Conservation (phyloP, 1,140 invertebrate genomes). For the Triops cancriformis region DNA sequence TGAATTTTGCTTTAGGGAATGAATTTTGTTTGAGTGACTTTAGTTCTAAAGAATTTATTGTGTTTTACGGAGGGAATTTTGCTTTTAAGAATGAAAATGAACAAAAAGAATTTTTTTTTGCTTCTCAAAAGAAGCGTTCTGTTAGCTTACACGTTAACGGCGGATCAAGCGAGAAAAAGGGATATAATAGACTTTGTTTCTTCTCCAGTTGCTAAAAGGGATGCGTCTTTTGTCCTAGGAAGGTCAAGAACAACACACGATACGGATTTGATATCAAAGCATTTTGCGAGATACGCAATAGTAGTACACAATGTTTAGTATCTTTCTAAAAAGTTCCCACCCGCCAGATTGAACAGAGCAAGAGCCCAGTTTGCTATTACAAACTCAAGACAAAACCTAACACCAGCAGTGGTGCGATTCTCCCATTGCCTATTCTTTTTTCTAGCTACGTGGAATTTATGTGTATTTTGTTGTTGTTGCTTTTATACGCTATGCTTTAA, state of each 20-base stretch:
- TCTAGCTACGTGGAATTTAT: neutral
- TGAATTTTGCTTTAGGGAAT: too few relatives aligned
- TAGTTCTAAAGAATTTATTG: too few relatives aligned
- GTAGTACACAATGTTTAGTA: too few relatives aligned
- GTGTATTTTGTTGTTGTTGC: neutral
- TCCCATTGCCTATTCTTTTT: neutral
- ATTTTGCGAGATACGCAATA: neutral
- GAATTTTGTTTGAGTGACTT: too few relatives aligned
- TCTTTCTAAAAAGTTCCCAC: too few relatives aligned
- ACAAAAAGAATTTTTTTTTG: too few relatives aligned
- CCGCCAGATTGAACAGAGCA: too few relatives aligned
- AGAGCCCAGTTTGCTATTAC: neutral
- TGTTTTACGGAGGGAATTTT: too few relatives aligned
- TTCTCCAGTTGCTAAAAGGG: neutral
- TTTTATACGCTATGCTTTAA: neutral
- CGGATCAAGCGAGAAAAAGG: neutral
- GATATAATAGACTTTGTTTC: neutral
- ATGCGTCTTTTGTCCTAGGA: neutral
- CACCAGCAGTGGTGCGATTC: neutral
- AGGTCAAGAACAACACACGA: slow-evolving; percentile 5
- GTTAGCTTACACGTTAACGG: too few relatives aligned
- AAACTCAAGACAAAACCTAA: neutral
- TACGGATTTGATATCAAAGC: slow-evolving; percentile 4
- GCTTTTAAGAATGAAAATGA: too few relatives aligned
- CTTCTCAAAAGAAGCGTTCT: too few relatives aligned